A percentile compares a stretch with the other conserved stretches of the same genome.
phyloP scores from a whole-genome alignment of 2,113 vertebrate genomes.

The Phrynosoma blainvillii region DNA sequence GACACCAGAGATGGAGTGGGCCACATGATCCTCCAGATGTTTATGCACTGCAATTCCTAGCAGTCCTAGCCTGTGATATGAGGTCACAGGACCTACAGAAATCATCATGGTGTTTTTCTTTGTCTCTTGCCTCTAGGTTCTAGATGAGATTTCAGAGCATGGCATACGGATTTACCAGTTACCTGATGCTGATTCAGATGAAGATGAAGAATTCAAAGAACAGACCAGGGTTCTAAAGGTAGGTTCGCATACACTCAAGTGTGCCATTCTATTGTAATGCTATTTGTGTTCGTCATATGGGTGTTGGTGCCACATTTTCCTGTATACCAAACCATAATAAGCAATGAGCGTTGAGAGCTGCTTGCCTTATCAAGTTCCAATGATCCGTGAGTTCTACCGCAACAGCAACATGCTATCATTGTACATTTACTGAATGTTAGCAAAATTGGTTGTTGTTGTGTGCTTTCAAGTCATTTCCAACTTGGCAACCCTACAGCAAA shows the following conservation, averaged over 20 bases:
- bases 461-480: too few species aligned
- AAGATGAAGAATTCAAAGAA: slow-evolving; percentile 96
- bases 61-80: too few species aligned
- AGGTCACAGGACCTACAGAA: too few species aligned
- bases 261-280: background rate
- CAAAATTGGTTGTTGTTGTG: too few species aligned
- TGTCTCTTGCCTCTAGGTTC: slow-evolving; percentile 74
- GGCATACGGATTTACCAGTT: slow-evolving; percentile 93
- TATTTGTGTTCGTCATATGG: background rate
- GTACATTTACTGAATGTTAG: background rate
- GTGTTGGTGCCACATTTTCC: background rate
- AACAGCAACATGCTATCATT: background rate
- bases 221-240: slow-evolving; percentile 92
- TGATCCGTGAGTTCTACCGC: background rate
- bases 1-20: too few species aligned
- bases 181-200: slow-evolving; percentile 92
- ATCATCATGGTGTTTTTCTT: background rate
- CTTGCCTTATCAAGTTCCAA: background rate
- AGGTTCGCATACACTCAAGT: slow-evolving; percentile 10
- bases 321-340: background rate
- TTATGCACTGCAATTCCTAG: too few species aligned
- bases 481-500: too few species aligned
- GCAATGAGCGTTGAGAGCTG: background rate
- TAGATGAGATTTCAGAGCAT: slow-evolving; percentile 92
- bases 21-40: background rate